Percentiles rank a stretch among this genome's conserved stretches.
phyloP scores from a whole-genome alignment of 2,888 invertebrate species.

The Quadroppia sp. region DNA sequence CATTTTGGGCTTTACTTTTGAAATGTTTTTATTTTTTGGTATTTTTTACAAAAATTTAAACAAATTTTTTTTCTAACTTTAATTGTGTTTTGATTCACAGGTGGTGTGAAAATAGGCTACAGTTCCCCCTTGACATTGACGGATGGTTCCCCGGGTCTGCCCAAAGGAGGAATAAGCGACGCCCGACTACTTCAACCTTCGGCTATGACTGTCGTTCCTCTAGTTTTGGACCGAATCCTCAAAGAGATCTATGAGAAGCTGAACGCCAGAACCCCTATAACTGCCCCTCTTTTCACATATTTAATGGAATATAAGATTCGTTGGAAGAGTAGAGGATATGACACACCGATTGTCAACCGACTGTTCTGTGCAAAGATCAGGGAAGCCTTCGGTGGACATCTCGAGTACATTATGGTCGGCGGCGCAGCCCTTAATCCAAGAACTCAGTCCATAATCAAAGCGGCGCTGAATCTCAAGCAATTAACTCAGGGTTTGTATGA shows the following conservation, averaged over 20 bases:
- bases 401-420: constrained; percentile 83
- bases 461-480: constrained; percentile 78
- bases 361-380: constrained; percentile 63
- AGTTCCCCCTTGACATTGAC: constrained; percentile 80
- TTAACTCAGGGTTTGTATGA: constrained; percentile 67
- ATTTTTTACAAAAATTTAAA: too few species aligned
- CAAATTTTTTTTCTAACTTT: too few species aligned
- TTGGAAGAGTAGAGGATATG: constrained; percentile 40
- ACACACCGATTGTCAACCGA: constrained; percentile 49
- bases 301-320: constrained; percentile 81
- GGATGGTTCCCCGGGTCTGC: constrained; percentile 61
- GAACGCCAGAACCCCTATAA: constrained; percentile 64
- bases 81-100: constrained; percentile 55
- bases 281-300: constrained; percentile 83
- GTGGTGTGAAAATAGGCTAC: constrained; percentile 89
- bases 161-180: constrained; percentile 88
- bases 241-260: constrained; percentile 95
- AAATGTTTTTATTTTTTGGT: constrained; percentile 55
- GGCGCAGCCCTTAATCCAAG: constrained; percentile 93
- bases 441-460: constrained; percentile 87
- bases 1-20: constrained; percentile 89
- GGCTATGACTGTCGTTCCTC: constrained; percentile 89
- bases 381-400: constrained; percentile 77
- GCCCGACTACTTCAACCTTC: constrained; percentile 84
- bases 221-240: constrained; percentile 93